These are phyloP conservation scores for Corythucha ciliata DNA, from an alignment of 2,888 invertebrate species.

Conservation along the genomic window DNA sequence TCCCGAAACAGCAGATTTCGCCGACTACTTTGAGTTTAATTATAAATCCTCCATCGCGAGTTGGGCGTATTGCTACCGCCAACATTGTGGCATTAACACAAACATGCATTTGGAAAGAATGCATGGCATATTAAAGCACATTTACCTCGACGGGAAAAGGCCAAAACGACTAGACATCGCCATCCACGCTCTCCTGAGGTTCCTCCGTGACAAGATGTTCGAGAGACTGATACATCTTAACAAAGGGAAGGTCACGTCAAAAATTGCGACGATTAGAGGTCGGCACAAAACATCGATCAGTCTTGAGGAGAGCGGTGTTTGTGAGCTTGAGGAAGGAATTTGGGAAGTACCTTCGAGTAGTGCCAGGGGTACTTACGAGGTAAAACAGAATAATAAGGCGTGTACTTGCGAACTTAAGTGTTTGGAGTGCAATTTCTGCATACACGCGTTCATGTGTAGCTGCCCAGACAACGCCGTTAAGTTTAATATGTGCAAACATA, in stretches of 20 bases:
- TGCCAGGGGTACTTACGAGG: background rate
- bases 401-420: slow-evolving; percentile 10
- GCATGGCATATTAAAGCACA: slow-evolving; percentile 33
- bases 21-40: too few relatives aligned
- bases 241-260: slow-evolving; percentile 35
- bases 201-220: slow-evolving; percentile 33
- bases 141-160: slow-evolving; percentile 33
- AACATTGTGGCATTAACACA: slow-evolving; percentile 33
- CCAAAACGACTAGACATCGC: slow-evolving; percentile 33
- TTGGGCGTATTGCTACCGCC: slow-evolving; percentile 31
- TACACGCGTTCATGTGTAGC: slow-evolving; percentile 12
- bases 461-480: slow-evolving; percentile 4
- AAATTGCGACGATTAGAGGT: slow-evolving; percentile 4
- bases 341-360: background rate
- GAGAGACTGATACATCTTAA: slow-evolving; percentile 30
- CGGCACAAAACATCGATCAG: background rate
- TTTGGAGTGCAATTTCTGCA: slow-evolving; percentile 6
- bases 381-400: too few relatives aligned
- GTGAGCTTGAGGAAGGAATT: background rate
- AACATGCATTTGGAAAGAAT: slow-evolving; percentile 36
- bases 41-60: slow-evolving; percentile 21
- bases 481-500: background rate
- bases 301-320: background rate
- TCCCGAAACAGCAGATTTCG: too few relatives aligned
- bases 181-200: too few relatives aligned